Evolutionary conservation across 2,797 vertebrate species (phyloP).

Genomic region (Microtus agrestis): DNA sequence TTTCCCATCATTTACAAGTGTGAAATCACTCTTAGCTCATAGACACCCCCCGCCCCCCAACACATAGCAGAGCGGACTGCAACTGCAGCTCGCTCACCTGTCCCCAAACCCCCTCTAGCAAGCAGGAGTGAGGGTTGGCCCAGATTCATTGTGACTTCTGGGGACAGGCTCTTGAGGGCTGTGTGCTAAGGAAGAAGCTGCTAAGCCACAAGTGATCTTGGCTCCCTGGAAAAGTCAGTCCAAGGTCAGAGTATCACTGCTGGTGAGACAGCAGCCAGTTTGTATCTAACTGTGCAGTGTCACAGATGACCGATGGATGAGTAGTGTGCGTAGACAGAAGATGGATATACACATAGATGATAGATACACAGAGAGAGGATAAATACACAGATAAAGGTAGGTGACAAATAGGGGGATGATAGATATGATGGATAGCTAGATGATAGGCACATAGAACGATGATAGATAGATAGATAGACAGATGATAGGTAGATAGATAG

Average conservation of each 20-base stretch:
- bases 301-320: no score
- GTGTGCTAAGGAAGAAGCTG: neutral
- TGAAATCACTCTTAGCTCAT: neutral
- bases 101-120: neutral
- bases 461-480: neutral
- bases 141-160: neutral
- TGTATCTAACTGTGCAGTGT: neutral
- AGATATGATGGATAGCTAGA: neutral
- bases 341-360: no score
- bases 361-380: no score
- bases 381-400: neutral
- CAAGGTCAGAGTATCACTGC: neutral
- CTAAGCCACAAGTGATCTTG: neutral
- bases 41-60: neutral
- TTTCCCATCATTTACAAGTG: neutral
- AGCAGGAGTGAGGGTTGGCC: neutral
- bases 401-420: neutral
- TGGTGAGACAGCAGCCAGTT: neutral
- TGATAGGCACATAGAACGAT: no score
- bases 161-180: neutral
- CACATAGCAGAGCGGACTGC: rapidly evolving
- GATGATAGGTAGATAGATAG: neutral
- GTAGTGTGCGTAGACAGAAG: neutral
- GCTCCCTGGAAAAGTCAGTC: neutral
- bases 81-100: rapidly evolving